Percentiles rank a stretch among this genome's conserved stretches.
Evolutionary conservation across 2,888 invertebrate genomes (phyloP).

Genomic region (Cybosia mesomella): DNA sequence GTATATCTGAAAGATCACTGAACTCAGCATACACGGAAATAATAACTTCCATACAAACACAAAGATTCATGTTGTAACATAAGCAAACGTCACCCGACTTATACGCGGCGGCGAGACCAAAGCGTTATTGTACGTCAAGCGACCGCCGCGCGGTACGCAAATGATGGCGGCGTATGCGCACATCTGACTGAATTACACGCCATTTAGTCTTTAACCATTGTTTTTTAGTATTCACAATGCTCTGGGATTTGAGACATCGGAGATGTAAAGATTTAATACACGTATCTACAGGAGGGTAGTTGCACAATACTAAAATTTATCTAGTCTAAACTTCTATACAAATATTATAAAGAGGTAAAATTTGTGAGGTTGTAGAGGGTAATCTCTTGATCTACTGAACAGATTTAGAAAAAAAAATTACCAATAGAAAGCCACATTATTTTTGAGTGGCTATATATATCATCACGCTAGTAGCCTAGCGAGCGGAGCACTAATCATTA

Average conservation of each 20-base stretch:
- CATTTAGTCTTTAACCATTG: constrained; percentile 23
- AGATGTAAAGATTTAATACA: constrained; percentile 22
- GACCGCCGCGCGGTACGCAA: constrained; percentile 45
- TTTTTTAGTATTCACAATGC: constrained; percentile 24
- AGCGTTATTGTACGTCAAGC: constrained; percentile 52
- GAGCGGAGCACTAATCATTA: too few species aligned
- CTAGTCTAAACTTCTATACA: too few species aligned
- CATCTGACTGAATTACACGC: constrained; percentile 43
- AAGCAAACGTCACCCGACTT: constrained; percentile 43
- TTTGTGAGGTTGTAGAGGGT: too few species aligned
- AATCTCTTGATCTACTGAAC: too few species aligned
- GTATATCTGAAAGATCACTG: not conserved
- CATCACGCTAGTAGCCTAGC: too few species aligned
- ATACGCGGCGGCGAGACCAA: constrained; percentile 45
- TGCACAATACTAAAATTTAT: not conserved
- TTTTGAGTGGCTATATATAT: too few species aligned
- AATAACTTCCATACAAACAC: constrained; percentile 19
- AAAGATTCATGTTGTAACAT: constrained; percentile 16
- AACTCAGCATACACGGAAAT: constrained; percentile 20
- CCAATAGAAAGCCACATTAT: too few species aligned
- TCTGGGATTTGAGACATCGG: constrained; percentile 17
- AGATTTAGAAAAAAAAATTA: too few species aligned
- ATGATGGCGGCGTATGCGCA: constrained; percentile 43
- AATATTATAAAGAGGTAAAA: too few species aligned
- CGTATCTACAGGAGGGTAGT: constrained; percentile 9